Conservation (phyloP, 2,888 invertebrate species). For the Piscicola geometra region DNA sequence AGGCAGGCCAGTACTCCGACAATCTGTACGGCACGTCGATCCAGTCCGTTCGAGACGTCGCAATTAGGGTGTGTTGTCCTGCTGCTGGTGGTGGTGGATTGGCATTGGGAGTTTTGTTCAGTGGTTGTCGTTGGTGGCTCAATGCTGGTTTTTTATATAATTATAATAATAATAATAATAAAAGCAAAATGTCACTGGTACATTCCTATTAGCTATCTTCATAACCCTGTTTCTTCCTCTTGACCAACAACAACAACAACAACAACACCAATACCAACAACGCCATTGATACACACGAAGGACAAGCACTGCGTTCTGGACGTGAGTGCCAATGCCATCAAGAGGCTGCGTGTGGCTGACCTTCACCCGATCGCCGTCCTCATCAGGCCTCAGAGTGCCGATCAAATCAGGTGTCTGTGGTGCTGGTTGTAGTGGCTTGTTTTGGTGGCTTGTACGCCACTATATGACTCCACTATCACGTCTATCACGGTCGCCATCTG, state of each 20-base stretch:
- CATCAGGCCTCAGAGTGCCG: slow-evolving; percentile 93
- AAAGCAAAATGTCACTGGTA: neutral
- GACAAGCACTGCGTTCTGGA: slow-evolving; percentile 99
- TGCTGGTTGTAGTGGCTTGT: neutral
- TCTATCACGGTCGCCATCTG: no score
- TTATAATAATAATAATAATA: no score
- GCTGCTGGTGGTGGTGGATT: neutral
- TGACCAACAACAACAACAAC: no score
- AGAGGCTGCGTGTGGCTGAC: slow-evolving; percentile 93
- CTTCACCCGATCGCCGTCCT: slow-evolving; percentile 96
- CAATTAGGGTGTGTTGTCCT: slow-evolving; percentile 68
- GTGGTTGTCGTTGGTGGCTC: neutral
- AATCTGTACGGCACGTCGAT: slow-evolving; percentile 98
- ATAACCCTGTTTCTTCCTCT: no score
- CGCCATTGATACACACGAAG: slow-evolving; percentile 53
- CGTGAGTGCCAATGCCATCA: slow-evolving; percentile 98
- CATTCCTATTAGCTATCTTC: no score
- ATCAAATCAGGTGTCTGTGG: slow-evolving; percentile 61
- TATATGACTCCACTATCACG: no score
- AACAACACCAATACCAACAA: no score
- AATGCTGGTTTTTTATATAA: no score
- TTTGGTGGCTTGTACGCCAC: no score
- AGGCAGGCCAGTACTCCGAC: slow-evolving; percentile 99
- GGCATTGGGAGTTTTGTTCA: neutral
- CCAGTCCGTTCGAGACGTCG: slow-evolving; percentile 91